phyloP scores from a whole-genome alignment of 2,888 invertebrate species.

The Toxonevra muliebris region DNA sequence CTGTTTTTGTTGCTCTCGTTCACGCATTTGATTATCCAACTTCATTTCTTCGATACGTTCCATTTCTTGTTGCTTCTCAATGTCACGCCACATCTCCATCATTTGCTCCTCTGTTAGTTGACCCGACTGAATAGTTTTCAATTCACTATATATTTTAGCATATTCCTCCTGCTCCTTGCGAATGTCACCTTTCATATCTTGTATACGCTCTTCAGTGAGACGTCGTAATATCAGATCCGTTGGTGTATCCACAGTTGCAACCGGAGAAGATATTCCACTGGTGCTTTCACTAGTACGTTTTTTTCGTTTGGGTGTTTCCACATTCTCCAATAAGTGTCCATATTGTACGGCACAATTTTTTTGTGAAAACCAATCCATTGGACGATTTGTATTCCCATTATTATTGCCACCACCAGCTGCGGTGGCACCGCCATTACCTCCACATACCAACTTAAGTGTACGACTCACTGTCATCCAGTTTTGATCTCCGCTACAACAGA shows the following conservation, averaged over 20 bases:
- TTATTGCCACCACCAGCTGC: constrained; percentile 76
- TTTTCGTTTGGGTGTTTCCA: constrained; percentile 74
- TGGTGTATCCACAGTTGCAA: constrained; percentile 55
- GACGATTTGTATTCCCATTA: constrained; percentile 64
- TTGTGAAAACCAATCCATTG: constrained; percentile 89
- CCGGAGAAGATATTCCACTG: constrained; percentile 45
- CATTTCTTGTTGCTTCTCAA: constrained; percentile 77
- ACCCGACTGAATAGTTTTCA: constrained; percentile 66
- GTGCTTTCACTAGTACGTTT: constrained; percentile 43
- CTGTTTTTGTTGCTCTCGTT: constrained; percentile 72
- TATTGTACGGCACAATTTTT: constrained; percentile 92
- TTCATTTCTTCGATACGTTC: constrained; percentile 72
- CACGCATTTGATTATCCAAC: constrained; percentile 56
- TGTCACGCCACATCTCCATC: constrained; percentile 76
- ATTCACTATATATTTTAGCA: constrained; percentile 73
- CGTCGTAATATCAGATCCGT: constrained; percentile 81
- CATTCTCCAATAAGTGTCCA: constrained; percentile 86
- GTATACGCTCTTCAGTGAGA: constrained; percentile 79
- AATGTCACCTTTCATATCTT: constrained; percentile 78
- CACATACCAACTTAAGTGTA: constrained; percentile 68
- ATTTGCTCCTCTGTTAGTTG: constrained; percentile 76
- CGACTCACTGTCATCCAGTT: constrained; percentile 72
- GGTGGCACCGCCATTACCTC: constrained; percentile 70
- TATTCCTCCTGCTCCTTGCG: constrained; percentile 79
- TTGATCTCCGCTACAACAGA: constrained; percentile 87